Percentiles rank a stretch among this genome's conserved stretches.
Conservation (phyloP, 2,888 invertebrate genomes). For the Tetanocera ferruginea region DNA sequence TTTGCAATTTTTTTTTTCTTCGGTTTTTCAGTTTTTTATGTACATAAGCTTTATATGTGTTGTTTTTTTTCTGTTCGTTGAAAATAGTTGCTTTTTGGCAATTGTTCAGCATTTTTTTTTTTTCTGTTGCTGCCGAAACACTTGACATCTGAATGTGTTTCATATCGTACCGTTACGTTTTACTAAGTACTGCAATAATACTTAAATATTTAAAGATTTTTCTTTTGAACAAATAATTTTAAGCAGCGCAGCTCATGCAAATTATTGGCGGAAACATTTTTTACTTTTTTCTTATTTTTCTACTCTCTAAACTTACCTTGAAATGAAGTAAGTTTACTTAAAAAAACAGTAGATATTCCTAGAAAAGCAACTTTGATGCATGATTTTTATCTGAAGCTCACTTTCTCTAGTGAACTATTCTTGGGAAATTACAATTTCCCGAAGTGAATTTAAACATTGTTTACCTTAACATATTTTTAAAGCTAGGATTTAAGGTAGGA, state of each 20-base stretch:
- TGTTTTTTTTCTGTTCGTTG: constrained; percentile 41
- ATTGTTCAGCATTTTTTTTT: constrained; percentile 45
- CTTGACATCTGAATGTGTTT: constrained; percentile 50
- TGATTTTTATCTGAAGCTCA: too few species aligned
- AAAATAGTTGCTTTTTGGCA: constrained; percentile 50
- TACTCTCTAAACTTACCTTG: too few species aligned
- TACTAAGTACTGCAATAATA: neutral
- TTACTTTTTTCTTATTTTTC: neutral
- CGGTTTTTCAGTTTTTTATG: constrained; percentile 28
- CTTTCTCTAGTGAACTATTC: too few species aligned
- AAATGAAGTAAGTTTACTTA: too few species aligned
- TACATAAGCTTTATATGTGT: neutral
- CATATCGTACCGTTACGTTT: constrained; percentile 8
- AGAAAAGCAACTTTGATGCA: too few species aligned
- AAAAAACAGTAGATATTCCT: too few species aligned
- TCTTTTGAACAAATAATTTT: too few species aligned
- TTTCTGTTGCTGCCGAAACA: constrained; percentile 44
- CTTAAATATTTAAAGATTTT: neutral
- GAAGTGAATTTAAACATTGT: too few species aligned
- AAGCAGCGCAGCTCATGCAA: neutral
- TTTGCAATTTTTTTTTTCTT: neutral
- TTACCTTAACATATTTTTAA: too few species aligned
- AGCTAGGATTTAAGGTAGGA: too few species aligned
- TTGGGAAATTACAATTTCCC: too few species aligned
- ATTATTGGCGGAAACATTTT: neutral